phyloP scores from a whole-genome alignment of 1,140 invertebrate genomes.

The Elysia chlorotica region DNA sequence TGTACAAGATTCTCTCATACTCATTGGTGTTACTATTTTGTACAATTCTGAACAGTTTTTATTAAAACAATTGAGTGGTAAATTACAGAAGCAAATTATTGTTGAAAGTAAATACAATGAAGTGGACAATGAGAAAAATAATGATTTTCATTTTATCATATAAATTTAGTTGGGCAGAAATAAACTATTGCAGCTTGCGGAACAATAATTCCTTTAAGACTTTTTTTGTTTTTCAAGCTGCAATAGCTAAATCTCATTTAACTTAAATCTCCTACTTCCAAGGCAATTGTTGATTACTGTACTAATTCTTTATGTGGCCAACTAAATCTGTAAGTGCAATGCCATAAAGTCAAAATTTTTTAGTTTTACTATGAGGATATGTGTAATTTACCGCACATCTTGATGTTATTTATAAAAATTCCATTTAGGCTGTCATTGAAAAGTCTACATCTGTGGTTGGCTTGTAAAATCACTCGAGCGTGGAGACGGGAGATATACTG shows the following conservation, averaged over 20 bases:
- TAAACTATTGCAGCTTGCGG: too few relatives aligned
- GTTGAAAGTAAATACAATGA: too few relatives aligned
- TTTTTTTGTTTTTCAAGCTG: not conserved
- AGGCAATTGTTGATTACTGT: too few relatives aligned
- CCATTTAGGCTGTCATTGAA: conserved; percentile 41
- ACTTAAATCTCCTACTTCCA: too few relatives aligned
- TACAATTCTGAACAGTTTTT: not conserved
- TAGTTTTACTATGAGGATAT: not conserved
- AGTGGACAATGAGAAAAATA: too few relatives aligned
- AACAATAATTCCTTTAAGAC: too few relatives aligned
- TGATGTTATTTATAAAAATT: conserved; percentile 37
- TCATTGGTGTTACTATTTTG: not conserved
- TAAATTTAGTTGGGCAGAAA: too few relatives aligned
- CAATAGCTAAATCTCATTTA: not conserved
- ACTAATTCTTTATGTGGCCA: too few relatives aligned
- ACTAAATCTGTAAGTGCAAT: not conserved
- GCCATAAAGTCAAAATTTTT: not conserved
- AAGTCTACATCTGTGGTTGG: conserved; percentile 21
- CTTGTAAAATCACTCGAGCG: conserved; percentile 28
- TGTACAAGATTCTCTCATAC: not conserved
- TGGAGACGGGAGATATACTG: conserved; percentile 36
- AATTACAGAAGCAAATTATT: too few relatives aligned
- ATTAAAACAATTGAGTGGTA: too few relatives aligned
- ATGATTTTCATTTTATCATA: too few relatives aligned
- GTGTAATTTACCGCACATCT: conserved; percentile 30